Conservation (phyloP, 2,888 invertebrate species). For the Papilio elwesi region DNA sequence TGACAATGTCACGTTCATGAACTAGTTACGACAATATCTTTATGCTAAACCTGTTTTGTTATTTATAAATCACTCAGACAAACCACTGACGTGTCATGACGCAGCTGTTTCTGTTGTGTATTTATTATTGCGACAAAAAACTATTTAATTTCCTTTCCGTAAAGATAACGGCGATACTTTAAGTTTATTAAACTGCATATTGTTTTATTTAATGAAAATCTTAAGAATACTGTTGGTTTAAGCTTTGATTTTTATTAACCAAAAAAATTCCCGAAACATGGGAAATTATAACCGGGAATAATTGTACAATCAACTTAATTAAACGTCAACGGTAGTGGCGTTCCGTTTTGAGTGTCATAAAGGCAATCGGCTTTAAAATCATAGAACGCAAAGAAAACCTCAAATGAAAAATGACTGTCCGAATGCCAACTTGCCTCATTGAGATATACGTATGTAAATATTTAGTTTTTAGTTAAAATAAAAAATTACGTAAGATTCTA, state of each 20-base stretch:
- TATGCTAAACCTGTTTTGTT: background rate
- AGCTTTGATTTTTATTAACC: too few species aligned
- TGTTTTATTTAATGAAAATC: too few species aligned
- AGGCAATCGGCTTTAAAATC: too few species aligned
- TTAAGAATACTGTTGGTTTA: too few species aligned
- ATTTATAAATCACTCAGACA: slow-evolving; percentile 2
- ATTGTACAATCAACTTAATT: too few species aligned
- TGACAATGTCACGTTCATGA: background rate
- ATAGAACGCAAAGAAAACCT: too few species aligned
- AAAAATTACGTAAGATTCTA: background rate
- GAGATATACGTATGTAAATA: background rate
- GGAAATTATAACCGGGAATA: too few species aligned
- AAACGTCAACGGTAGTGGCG: too few species aligned
- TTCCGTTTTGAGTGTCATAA: too few species aligned
- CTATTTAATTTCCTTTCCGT: background rate
- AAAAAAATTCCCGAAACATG: too few species aligned
- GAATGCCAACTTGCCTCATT: background rate
- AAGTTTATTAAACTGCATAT: too few species aligned
- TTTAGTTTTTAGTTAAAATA: background rate
- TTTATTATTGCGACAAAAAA: background rate
- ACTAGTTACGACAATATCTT: background rate
- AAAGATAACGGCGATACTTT: background rate
- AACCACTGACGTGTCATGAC: slow-evolving; percentile 7
- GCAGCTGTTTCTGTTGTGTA: background rate
- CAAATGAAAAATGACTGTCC: too few species aligned